phyloP scores from a whole-genome alignment of 2,797 vertebrate species.

The Megaceryle alcyon region DNA sequence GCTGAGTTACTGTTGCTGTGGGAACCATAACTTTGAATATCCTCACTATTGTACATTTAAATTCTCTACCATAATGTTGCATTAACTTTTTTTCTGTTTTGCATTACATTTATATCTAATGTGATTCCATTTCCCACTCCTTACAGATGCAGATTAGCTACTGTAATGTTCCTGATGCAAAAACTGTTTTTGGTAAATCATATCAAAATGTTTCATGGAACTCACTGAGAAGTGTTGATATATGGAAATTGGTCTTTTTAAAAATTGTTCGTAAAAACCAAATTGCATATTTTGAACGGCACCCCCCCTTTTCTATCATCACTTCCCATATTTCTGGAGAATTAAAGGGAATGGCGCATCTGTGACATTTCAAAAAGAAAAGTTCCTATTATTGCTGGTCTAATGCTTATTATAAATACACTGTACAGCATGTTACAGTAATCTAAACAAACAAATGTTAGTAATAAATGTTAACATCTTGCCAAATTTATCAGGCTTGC shows the following conservation, averaged over 20 bases:
- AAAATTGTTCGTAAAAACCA: slow-evolving; percentile 75
- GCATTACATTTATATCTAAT: slow-evolving; percentile 79
- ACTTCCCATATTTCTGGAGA: slow-evolving; percentile 66
- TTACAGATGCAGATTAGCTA: slow-evolving; percentile 80
- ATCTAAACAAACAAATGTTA: slow-evolving; percentile 19
- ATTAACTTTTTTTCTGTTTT: slow-evolving; percentile 72
- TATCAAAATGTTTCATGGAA: slow-evolving; percentile 82
- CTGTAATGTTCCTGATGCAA: slow-evolving; percentile 72
- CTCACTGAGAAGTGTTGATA: slow-evolving; percentile 77
- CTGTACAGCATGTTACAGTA: slow-evolving; percentile 20
- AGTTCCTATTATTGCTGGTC: slow-evolving; percentile 11
- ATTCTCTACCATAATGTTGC: slow-evolving; percentile 66
- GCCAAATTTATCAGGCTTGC: slow-evolving; percentile 36
- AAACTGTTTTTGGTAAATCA: slow-evolving; percentile 82
- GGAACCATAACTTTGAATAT: slow-evolving; percentile 68
- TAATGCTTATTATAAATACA: slow-evolving; percentile 13
- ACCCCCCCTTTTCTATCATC: slow-evolving; percentile 44
- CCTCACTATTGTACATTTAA: slow-evolving; percentile 65
- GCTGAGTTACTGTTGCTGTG: slow-evolving; percentile 52
- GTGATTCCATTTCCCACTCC: slow-evolving; percentile 76
- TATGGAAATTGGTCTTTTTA: slow-evolving; percentile 79
- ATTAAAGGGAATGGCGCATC: slow-evolving; percentile 59
- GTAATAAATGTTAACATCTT: neutral
- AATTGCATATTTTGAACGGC: slow-evolving; percentile 68
- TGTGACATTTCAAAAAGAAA: slow-evolving; percentile 25